Percentiles rank a stretch among this genome's conserved stretches.
phyloP scores from a whole-genome alignment of 2,113 vertebrate species.

The Aphelocoma coerulescens region DNA sequence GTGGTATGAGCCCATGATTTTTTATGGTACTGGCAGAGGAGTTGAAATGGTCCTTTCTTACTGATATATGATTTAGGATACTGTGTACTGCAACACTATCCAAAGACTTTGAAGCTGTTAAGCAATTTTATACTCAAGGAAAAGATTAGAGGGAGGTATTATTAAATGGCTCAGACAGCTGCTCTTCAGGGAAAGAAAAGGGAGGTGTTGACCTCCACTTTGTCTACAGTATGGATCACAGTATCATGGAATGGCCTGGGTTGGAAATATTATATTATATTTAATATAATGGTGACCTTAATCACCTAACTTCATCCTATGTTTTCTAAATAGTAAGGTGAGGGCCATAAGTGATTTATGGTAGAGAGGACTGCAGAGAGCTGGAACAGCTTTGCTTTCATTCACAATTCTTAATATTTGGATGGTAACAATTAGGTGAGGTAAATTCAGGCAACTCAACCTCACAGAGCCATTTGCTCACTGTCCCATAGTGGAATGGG shows the following conservation, averaged over 20 bases:
- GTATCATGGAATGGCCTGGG: not conserved
- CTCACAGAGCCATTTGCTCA: not conserved
- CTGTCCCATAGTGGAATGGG: fast-evolving
- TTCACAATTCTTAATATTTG: not conserved
- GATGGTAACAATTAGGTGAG: not conserved
- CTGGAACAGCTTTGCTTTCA: not conserved
- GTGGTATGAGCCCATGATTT: not conserved
- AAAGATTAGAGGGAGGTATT: not conserved
- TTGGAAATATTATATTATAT: too few relatives aligned
- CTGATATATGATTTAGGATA: not conserved
- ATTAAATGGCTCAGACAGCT: not conserved
- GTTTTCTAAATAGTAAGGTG: not conserved
- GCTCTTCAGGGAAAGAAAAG: not conserved
- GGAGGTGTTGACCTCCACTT: not conserved
- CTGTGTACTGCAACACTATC: not conserved
- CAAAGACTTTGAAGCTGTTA: not conserved
- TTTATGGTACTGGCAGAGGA: not conserved
- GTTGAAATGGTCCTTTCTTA: not conserved
- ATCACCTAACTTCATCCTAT: not conserved
- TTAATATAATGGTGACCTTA: not conserved
- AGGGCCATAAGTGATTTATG: not conserved
- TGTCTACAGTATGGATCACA: not conserved
- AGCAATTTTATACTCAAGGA: not conserved
- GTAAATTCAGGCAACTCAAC: not conserved
- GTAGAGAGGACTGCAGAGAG: not conserved